A percentile compares a stretch with the other conserved stretches of the same genome.
phyloP scores from a whole-genome alignment of 2,797 vertebrate species.

The Chiroxiphia lanceolata region DNA sequence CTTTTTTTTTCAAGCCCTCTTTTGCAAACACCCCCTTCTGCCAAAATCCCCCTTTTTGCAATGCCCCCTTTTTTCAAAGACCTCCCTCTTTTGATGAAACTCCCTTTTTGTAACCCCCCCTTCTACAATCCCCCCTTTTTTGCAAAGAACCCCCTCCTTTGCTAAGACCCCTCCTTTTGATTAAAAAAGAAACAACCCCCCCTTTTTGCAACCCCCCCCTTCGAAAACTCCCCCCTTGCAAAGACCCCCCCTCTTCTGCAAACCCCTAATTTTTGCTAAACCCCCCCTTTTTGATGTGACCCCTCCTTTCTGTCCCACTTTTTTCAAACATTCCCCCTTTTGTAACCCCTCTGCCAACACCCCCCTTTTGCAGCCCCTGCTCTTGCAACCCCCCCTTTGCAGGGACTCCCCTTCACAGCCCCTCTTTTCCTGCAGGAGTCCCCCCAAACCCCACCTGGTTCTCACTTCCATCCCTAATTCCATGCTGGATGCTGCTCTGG shows the following conservation, averaged over 20 bases:
- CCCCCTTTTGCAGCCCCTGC: background rate
- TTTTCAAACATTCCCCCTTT: too few species aligned
- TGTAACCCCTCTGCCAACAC: too few species aligned
- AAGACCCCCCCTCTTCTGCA: background rate
- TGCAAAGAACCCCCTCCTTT: background rate
- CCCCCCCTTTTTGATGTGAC: background rate
- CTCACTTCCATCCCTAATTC: background rate
- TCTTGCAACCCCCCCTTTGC: background rate
- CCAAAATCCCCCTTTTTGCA: too few species aligned
- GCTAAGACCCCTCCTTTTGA: background rate
- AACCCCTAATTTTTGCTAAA: background rate
- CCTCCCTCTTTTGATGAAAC: too few species aligned
- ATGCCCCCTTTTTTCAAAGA: background rate
- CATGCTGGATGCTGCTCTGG: background rate
- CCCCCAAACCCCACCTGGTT: background rate
- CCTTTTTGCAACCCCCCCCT: background rate
- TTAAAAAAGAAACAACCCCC: background rate
- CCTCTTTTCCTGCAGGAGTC: background rate
- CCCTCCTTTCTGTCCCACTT: background rate
- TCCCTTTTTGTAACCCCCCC: too few species aligned
- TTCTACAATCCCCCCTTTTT: background rate
- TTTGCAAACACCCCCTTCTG: too few species aligned
- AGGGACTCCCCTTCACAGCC: background rate
- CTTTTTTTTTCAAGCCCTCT: too few species aligned
- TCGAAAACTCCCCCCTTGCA: background rate